Conservation (phyloP, 1,140 invertebrate species). For the Triops cancriformis region DNA sequence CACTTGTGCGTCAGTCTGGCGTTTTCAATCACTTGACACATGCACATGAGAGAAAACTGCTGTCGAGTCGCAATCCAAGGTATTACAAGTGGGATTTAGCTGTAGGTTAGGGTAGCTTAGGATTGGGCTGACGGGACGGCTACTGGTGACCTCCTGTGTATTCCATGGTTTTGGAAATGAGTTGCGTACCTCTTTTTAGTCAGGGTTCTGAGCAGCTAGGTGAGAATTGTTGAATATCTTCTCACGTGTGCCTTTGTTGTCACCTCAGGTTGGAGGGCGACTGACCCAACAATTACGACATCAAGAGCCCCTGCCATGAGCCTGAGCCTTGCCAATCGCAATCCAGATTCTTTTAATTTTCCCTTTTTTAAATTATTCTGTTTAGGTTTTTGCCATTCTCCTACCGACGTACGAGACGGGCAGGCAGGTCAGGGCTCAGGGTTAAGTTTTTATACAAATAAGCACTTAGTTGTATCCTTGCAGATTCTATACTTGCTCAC, state of each 20-base stretch:
- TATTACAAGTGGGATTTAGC: background rate
- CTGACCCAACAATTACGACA: conserved; percentile 5
- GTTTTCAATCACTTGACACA: conserved; percentile 14
- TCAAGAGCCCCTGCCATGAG: conserved; percentile 3
- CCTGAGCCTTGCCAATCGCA: conserved; percentile 12
- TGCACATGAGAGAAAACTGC: conserved; percentile 13
- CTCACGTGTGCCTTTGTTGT: conserved; percentile 9
- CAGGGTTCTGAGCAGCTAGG: background rate
- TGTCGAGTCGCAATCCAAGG: conserved; percentile 9
- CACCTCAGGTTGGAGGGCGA: conserved; percentile 11
- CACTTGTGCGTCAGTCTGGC: conserved; percentile 12
- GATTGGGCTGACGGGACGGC: background rate
- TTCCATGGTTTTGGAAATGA: background rate
- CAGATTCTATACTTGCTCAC: conserved; percentile 9
- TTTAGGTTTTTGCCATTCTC: conserved; percentile 14
- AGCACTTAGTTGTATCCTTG: conserved; percentile 13
- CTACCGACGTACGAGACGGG: conserved; percentile 10
- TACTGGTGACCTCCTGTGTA: background rate
- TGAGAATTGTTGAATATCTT: background rate
- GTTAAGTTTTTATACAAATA: conserved; percentile 7
- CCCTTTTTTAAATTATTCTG: background rate
- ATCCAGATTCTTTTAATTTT: conserved; percentile 6
- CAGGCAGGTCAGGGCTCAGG: conserved; percentile 1
- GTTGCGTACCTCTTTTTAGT: background rate
- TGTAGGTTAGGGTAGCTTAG: background rate